Evolutionary conservation across 2,113 vertebrate genomes (phyloP), one percentile per base, ranked within the genome.

Genomic region (Osmerus mordax): DNA sequence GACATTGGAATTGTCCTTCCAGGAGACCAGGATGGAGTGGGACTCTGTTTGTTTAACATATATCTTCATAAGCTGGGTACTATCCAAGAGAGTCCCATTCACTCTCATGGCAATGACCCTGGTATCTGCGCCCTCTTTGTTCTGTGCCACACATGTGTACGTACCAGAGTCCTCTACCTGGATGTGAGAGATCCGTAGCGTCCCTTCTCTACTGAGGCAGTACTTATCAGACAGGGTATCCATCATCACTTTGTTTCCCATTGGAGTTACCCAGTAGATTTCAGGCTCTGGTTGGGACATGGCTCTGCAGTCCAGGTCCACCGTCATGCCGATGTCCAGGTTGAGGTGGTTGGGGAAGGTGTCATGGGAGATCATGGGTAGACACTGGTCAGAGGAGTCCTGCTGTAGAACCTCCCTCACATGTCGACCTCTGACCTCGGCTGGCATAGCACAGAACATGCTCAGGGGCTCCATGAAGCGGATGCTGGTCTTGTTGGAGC

Each of bases 231-330:
- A 96, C 7, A 91, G 77, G 0, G 93, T 94, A 75, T 96, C 95
- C 0, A 87, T 91, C 0, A 93, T 96, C 15, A 99, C 88, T 82
- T 97, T 97, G 87, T 92, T 94, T 54, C 97, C 97, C 14, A 95
- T 91, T 0, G 97, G 97, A 4, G 96, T 97, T 66, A 99, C 97
- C 97, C 97, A 99, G 79, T 99, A 99, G 75, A 99, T 97, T 71
- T 98, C 96, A 1, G 97, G 96, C 81, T 97, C 96, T 0, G 97
- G 97, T 84, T 98, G 95, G 0, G 97, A 97, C 95, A 97, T 94
- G 72, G 97, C 97, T 72, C 96, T 91, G 73, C 97, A 99, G 62
- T 99, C 97, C 32, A 99, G 81, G 63, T 94, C 92, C 69, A 97
- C 87, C 0, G 93, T 92, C 84, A 93, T 93, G 54, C 95, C 96